phyloP scores from a whole-genome alignment of 1,140 invertebrate genomes.

The Lerema accius region DNA sequence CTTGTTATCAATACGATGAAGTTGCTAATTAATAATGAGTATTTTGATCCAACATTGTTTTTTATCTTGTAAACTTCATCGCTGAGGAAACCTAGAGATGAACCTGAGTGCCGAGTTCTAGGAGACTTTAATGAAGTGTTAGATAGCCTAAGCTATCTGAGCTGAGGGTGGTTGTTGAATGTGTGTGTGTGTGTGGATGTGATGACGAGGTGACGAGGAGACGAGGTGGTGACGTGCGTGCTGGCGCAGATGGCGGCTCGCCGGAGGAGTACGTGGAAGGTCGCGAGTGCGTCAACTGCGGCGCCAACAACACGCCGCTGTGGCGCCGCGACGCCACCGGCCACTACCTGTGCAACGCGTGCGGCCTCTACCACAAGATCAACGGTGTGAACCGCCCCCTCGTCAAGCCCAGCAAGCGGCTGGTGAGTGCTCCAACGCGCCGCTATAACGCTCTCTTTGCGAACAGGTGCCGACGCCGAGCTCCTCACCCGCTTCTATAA shows the following conservation, averaged over 20 bases:
- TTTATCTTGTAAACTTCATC: no score
- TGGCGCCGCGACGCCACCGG: constrained; percentile 98
- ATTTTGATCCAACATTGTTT: no score
- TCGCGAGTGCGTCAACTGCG: constrained; percentile 98
- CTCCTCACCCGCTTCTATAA: constrained; percentile 80
- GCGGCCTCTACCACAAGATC: constrained; percentile 97
- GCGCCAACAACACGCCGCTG: constrained; percentile 96
- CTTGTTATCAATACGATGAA: not conserved
- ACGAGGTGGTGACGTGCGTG: constrained; percentile 35
- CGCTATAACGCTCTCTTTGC: constrained; percentile 56
- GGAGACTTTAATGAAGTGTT: no score
- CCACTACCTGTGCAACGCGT: constrained; percentile 99
- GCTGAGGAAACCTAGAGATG: no score
- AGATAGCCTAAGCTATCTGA: no score
- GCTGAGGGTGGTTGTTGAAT: no score
- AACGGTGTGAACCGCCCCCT: constrained; percentile 96
- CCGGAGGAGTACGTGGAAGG: constrained; percentile 94
- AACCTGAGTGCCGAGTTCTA: no score
- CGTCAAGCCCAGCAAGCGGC: constrained; percentile 94
- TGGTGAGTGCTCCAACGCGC: constrained; percentile 85
- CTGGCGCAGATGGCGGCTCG: constrained; percentile 84
- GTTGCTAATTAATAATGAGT: no score
- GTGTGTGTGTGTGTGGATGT: not conserved
- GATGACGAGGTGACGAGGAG: not conserved
- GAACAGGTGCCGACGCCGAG: constrained; percentile 77